Conservation (phyloP, 2,888 invertebrate species). For the Sycophila texana region DNA sequence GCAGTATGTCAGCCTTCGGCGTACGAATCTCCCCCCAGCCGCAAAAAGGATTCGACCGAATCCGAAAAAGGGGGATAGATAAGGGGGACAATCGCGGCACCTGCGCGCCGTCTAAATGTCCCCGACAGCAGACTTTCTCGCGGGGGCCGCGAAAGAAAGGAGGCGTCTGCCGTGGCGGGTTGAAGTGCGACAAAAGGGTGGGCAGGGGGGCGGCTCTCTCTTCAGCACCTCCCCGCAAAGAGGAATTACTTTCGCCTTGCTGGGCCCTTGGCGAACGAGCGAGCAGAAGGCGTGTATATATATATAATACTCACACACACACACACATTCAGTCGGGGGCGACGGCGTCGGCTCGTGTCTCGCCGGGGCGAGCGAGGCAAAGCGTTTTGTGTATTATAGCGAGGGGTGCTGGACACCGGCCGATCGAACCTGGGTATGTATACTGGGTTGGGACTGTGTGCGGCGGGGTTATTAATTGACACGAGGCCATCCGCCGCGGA, state of each 20-base stretch:
- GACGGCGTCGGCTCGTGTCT: background rate
- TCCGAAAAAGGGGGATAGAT: background rate
- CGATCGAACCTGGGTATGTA: no score
- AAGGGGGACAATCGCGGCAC: background rate
- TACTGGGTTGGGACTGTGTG: no score
- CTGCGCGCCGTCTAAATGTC: background rate
- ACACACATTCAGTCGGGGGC: background rate
- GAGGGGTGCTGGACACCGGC: background rate
- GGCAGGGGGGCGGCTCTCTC: background rate
- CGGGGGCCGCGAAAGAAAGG: no score
- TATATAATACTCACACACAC: background rate
- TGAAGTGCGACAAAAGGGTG: background rate
- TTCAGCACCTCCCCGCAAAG: slow-evolving; percentile 16
- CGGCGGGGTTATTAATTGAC: no score
- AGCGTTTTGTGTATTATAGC: background rate
- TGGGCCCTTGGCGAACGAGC: background rate
- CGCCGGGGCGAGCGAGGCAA: no score
- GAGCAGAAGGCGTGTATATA: background rate
- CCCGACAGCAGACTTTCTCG: no score
- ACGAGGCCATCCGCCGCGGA: no score
- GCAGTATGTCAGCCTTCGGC: background rate
- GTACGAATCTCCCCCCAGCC: background rate
- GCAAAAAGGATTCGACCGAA: background rate
- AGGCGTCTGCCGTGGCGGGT: no score
- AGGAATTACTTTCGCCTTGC: slow-evolving; percentile 24